These are phyloP conservation scores for Arvicanthis niloticus DNA, from an alignment of 2,113 vertebrate genomes.

Conservation along the genomic window DNA sequence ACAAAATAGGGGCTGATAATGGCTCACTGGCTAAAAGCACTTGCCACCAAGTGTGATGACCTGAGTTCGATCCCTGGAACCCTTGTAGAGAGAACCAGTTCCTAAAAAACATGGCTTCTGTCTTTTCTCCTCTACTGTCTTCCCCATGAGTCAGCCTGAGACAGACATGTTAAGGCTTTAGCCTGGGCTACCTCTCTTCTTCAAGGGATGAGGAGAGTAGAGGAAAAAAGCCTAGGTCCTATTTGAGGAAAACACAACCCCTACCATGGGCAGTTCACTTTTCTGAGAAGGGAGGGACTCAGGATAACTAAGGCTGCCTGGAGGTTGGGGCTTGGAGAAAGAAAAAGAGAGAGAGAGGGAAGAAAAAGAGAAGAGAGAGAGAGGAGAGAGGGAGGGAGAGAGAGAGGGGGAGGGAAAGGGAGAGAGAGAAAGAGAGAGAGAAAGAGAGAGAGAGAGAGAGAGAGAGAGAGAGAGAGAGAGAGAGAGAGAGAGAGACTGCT, in stretches of 20 bases:
- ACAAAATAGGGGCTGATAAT: background rate
- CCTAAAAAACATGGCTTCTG: background rate
- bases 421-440: too few species aligned
- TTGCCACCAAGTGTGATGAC: background rate
- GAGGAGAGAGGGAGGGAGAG: too few species aligned
- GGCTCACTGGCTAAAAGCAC: background rate
- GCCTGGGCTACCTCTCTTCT: background rate
- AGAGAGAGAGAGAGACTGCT: background rate
- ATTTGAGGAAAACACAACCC: background rate
- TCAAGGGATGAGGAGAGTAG: background rate
- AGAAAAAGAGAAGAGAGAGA: too few species aligned
- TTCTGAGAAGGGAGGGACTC: background rate
- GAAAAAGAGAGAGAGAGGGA: too few species aligned
- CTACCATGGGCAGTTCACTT: background rate
- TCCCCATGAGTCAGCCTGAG: background rate
- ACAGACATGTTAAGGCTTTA: background rate
- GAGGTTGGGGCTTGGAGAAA: background rate
- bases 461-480: too few species aligned
- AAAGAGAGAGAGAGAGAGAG: too few species aligned
- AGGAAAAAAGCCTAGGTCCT: background rate
- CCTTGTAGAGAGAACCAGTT: background rate
- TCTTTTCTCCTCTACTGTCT: background rate
- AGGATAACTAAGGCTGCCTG: background rate
- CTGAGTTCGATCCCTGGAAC: background rate
- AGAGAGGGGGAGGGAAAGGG: too few species aligned